Evolutionary conservation across 2,888 invertebrate genomes (phyloP), one percentile per base, ranked within the genome.

Genomic region (Morpho achilles): DNA sequence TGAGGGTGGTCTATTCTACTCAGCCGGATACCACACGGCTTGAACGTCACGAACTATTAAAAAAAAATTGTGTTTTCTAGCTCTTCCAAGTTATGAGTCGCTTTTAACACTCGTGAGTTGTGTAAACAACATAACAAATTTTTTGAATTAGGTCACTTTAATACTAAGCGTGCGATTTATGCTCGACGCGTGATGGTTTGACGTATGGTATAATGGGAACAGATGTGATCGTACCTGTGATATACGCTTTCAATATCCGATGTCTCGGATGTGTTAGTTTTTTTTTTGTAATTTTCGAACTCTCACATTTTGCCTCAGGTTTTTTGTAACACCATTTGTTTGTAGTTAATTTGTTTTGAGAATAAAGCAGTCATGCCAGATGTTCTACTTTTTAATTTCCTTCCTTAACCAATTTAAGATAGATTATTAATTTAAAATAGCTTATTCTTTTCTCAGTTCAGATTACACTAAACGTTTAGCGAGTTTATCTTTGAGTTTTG

Each of bases 321-420:
- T 84, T 86, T 87, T 86, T 82, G 77, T 77, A 70, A 74, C 77
- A 76, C 76, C 81, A 81, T 84, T 80, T 79, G 77, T 74, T 74
- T 68, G 67, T 70, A 77, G 77, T 77, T 72, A 76, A 79, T 80
- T 80, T 69, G 70, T 70, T 67, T 66, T 65, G 62, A 64, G 70
- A 68, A 75, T 74, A 76, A 73, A 74, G 66, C 69, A 68, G 72
- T 76, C 66, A 73, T 66, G 67, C 72, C 84, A 85, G 80, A 79
- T 86, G 87, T 75, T 76, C 68, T 61, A 71, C 80, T 82, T 79
- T 84, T 82, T 76, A 72, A 77, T 80, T 79, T 81, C 77, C 77
- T 76, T 62, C 68, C 66, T 71, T 76, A 50, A 39, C 9, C n/a
- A 23, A 7, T 7, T 10, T 22, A 8, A 8, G 39, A 44, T 52